phyloP scores from a whole-genome alignment of 2,113 vertebrate genomes.

The Plecotus auritus region DNA sequence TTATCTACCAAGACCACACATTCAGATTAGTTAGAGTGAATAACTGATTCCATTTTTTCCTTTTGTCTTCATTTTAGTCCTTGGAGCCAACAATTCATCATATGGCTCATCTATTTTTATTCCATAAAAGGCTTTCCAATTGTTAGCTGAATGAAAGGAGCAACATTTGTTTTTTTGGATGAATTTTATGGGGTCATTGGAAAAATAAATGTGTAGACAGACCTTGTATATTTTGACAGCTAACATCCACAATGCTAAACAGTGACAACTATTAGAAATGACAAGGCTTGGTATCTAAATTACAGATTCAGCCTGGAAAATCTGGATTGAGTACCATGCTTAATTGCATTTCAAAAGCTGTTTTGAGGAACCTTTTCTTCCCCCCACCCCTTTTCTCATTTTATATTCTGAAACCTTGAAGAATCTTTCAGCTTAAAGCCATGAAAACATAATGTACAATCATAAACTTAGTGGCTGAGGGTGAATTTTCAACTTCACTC shows the following conservation, averaged over 20 bases:
- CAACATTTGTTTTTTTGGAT: neutral
- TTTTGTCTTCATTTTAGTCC: slow-evolving; percentile 13
- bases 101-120: neutral
- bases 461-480: neutral
- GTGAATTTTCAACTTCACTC: neutral
- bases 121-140: neutral
- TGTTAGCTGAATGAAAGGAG: slow-evolving; percentile 12
- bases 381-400: neutral
- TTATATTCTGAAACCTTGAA: neutral
- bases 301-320: slow-evolving; percentile 40
- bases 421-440: neutral
- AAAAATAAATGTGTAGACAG: neutral
- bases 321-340: slow-evolving; percentile 27
- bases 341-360: slow-evolving; percentile 17
- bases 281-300: slow-evolving; percentile 55
- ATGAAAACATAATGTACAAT: neutral
- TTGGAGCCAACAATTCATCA: neutral
- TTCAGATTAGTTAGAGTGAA: neutral
- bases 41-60: neutral
- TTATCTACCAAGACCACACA: neutral
- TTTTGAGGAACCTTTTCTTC: neutral
- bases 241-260: neutral
- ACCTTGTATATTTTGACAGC: slow-evolving; percentile 36
- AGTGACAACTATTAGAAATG: slow-evolving; percentile 46
- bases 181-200: neutral